Evolutionary conservation across 2,113 vertebrate species (phyloP), one percentile per base, ranked within the genome.

Genomic region (Mobula hypostoma): DNA sequence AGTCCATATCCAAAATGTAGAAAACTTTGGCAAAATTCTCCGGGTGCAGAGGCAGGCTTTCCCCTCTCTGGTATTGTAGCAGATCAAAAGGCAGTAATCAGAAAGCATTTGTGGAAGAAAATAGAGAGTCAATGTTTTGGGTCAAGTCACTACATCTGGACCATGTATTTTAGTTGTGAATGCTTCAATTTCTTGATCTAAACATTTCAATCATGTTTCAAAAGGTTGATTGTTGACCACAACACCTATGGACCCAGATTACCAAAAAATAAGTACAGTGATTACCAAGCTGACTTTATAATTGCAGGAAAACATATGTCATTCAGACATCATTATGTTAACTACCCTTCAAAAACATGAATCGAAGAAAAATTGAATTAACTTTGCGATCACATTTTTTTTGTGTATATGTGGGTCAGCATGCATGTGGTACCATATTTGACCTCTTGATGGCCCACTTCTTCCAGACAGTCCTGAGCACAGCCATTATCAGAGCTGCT

Each of bases 401-500:
- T 11, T 72, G 66, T 21, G 70, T 72, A 7, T 72, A 70, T 21
- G 11, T n/a, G 66, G 63, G 15, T 92, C 88, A 72, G 19, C 70
- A 32, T 36, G 63, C 36, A 0, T 92, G 88, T 8, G 36, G 32
- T 92, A 70, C 88, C 32, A 24, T 8, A 0, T 92, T 7, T 6
- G n/a, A 24, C 88, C 88, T 92, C 88, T 92, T 92, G 88, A 92
- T 92, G 88, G 88, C 88, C 66, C 36, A 40, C 88, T 70, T 40
- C 88, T 92, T 72, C 66, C 61, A 70, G 36, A 11, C 5, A 68
- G 19, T n/a, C 17, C 66, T 92, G 66, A 70, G 9, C 32, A 70
- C 6, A 88, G 32, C n/a, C 9, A 72, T 19, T 40, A 40, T 8
- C 32, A 21, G 63, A 36, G 17, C 6, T 32, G 58, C 48, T 48